A percentile compares a stretch with the other conserved stretches of the same genome.
These are phyloP conservation scores for Ditylenchus weischeri DNA, from an alignment of 2,888 invertebrate species.

Conservation along the genomic window DNA sequence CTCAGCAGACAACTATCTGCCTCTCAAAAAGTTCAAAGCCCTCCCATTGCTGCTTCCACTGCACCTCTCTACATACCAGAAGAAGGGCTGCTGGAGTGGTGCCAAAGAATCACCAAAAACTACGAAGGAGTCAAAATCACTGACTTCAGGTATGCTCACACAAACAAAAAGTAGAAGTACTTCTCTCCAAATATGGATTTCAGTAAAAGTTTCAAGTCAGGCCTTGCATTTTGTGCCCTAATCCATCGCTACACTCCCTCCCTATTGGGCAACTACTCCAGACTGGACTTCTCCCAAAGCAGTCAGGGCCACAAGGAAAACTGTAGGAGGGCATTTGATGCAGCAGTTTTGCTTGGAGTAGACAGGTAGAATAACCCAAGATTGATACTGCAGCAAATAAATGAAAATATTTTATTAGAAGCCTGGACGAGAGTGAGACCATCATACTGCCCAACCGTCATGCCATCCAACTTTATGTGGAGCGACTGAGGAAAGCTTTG, in stretches of 20 bases:
- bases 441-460: constrained; percentile 28
- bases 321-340: constrained; percentile 38
- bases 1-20: constrained; percentile 4
- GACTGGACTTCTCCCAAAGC: constrained; percentile 44
- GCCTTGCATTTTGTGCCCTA: constrained; percentile 54
- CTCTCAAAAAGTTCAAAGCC: no score
- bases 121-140: constrained; percentile 43
- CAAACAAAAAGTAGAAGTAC: no score
- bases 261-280: constrained; percentile 42
- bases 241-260: constrained; percentile 50
- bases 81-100: constrained; percentile 45
- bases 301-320: constrained; percentile 43
- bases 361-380: background rate
- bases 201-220: constrained; percentile 50
- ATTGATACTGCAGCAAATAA: no score
- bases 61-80: constrained; percentile 36
- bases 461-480: constrained; percentile 27
- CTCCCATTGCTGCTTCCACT: background rate
- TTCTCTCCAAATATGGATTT: constrained; percentile 16
- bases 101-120: constrained; percentile 43
- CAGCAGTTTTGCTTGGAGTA: constrained; percentile 32
- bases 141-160: constrained; percentile 42
- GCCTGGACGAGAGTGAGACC: constrained; percentile 26
- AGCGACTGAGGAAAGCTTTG: constrained; percentile 24
- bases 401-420: constrained; percentile 10